Evolutionary conservation across 1,140 invertebrate species (phyloP).

Genomic region (Paracyclopina nana): DNA sequence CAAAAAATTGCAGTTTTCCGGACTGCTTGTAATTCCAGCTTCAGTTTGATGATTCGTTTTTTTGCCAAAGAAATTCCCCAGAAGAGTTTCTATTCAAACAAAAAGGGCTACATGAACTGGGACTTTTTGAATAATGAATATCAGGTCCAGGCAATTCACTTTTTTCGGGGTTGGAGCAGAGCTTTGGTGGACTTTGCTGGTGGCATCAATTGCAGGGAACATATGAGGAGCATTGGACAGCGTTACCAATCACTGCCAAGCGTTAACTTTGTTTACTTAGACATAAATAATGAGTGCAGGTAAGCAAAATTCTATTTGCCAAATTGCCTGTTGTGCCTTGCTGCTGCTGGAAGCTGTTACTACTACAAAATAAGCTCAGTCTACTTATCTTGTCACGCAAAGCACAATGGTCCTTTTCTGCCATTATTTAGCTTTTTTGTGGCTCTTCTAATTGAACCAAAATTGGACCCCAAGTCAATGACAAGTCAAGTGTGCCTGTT

Average conservation of each 20-base stretch:
- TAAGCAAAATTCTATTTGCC: too few relatives aligned
- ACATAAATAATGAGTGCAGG: constrained; percentile 5
- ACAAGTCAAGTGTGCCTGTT: too few relatives aligned
- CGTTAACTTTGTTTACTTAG: constrained; percentile 1
- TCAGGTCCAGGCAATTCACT: constrained; percentile 5
- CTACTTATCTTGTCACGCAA: too few relatives aligned
- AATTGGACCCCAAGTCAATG: too few relatives aligned
- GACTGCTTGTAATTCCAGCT: background rate
- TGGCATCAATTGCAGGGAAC: constrained; percentile 6
- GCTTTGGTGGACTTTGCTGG: constrained; percentile 8
- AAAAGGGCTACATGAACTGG: constrained; percentile 3
- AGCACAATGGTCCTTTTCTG: too few relatives aligned
- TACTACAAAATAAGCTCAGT: too few relatives aligned
- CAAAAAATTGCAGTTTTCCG: background rate
- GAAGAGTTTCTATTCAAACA: constrained; percentile 1
- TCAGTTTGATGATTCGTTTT: constrained; percentile 11
- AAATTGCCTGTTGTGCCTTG: too few relatives aligned
- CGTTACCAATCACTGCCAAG: constrained; percentile 4
- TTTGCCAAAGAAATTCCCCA: background rate
- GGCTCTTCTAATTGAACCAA: too few relatives aligned
- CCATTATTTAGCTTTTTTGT: too few relatives aligned
- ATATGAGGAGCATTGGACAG: background rate
- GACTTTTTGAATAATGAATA: constrained; percentile 12
- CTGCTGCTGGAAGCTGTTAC: too few relatives aligned
- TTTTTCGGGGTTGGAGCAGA: constrained; percentile 14